Percentiles rank a stretch among this genome's conserved stretches.
Conservation (phyloP, 2,113 vertebrate species). For the Brachyhypopomus gauderio region DNA sequence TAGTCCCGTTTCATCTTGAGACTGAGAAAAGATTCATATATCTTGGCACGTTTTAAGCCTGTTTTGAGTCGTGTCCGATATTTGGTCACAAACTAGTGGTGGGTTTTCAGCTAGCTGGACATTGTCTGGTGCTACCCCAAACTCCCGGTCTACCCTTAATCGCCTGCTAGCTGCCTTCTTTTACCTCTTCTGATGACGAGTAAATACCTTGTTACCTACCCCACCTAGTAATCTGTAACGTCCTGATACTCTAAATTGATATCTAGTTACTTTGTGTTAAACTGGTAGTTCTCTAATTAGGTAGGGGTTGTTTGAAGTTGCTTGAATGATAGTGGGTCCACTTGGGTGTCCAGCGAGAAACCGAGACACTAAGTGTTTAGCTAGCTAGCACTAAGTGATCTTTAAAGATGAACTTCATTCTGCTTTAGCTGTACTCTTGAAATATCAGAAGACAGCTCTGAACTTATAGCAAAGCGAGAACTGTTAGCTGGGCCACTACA, state of each 20-base stretch:
- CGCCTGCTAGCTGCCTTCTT: background rate
- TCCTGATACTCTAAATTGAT: background rate
- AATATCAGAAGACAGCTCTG: background rate
- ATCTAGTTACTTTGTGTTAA: background rate
- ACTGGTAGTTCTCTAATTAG: background rate
- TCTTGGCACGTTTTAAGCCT: too few relatives aligned
- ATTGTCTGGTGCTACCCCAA: background rate
- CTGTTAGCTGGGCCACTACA: background rate
- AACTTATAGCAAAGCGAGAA: background rate
- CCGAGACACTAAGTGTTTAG: background rate
- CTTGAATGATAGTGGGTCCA: background rate
- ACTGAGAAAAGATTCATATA: too few relatives aligned
- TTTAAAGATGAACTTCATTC: background rate
- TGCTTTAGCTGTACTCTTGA: background rate
- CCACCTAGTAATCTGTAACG: background rate
- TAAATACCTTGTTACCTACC: too few relatives aligned
- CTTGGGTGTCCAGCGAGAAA: too few relatives aligned
- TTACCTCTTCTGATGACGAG: too few relatives aligned
- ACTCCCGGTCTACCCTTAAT: background rate
- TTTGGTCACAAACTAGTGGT: background rate
- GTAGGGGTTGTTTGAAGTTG: background rate
- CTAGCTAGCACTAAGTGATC: constrained; percentile 15
- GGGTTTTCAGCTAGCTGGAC: background rate
- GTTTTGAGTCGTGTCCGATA: too few relatives aligned
- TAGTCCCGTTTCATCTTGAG: background rate